Base-by-base conservation (phyloP, 2,113 vertebrate species). In the Maccullochella peelii region DNA sequence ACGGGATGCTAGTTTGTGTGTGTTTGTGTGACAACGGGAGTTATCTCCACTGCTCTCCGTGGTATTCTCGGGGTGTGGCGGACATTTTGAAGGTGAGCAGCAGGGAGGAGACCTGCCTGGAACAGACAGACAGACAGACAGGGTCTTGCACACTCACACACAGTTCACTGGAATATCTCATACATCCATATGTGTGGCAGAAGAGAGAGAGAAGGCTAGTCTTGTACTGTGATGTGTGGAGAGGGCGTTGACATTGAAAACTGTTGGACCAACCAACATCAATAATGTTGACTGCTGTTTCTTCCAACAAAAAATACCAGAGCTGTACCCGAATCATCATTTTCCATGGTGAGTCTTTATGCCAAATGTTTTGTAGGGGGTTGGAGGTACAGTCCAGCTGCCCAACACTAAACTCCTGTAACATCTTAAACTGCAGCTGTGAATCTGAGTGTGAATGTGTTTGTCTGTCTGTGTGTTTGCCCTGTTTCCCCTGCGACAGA, bases 81-180 rank as follows among this genome's bases (percentile, higher is more conserved):
- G 90, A 89, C 90, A 82, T 88, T 84, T 86, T 92, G 82, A 93
- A 86, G 86, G 86, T 73, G 92, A 92, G 30, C 79, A 25, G 62
- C 23, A 36, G 73, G 79, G 61, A 62, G 77, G 73, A 74, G 74
- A 75, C 63, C 49, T 42, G 59, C 18, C 42, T 21, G 42, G 59
- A 71, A 36, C 62, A 12, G 58, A 77, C 55, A 25, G 72, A 50
- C 52, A 23, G 63, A 77, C 73, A 47, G 59, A 54, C 38, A 4
- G 44, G 14, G 11, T 42, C 72, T 50, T 36, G n/a, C 15, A 63
- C 63, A 27, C 55, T 16, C 3, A 69, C 47, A 38, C 27, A 63
- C 27, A 50, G 33, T 54, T 77, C 54, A 62, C 47, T 20, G 33
- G 33, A 66, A 0, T 3, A 10, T n/a, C 21, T 65, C 44, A 21